These are phyloP conservation scores for Phoeniculus purpureus DNA, from an alignment of 2,797 vertebrate genomes.

Conservation along the genomic window DNA sequence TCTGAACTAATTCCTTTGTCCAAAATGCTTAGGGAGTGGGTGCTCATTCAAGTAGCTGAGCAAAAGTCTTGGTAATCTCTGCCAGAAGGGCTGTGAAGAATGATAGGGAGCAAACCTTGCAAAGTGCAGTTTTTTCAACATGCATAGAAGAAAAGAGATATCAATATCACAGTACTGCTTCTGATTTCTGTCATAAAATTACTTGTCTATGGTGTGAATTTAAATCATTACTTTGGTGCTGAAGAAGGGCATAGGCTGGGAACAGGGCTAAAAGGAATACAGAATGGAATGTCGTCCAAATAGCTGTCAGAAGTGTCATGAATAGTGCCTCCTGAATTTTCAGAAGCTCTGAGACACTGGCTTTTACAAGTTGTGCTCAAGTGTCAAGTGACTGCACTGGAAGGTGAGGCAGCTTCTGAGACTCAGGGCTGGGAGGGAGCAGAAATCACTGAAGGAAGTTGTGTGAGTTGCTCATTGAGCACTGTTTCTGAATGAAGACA, in stretches of 20 bases:
- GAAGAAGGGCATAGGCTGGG: not conserved
- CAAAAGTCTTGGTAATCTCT: not conserved
- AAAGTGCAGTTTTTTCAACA: not conserved
- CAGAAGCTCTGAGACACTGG: not conserved
- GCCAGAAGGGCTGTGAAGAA: not conserved
- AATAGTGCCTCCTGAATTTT: not conserved
- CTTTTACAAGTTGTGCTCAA: not conserved
- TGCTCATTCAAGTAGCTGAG: not conserved
- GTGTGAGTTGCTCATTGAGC: not conserved
- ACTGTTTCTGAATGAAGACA: not conserved
- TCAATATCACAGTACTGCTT: not conserved
- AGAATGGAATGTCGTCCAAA: not conserved
- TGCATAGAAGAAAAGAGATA: not conserved
- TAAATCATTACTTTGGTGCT: not conserved
- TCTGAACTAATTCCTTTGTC: not conserved
- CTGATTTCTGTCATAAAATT: not conserved
- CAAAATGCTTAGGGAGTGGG: not conserved
- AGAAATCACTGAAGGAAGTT: not conserved
- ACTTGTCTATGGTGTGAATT: not conserved
- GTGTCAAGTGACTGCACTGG: not conserved
- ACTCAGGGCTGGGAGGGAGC: not conserved
- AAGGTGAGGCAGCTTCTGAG: not conserved
- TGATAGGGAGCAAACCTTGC: not conserved
- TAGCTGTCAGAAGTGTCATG: not conserved
- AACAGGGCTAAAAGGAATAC: fast-evolving